These are phyloP conservation scores for Anguilla anguilla DNA, from an alignment of 2,797 vertebrate species.

Conservation along the genomic window DNA sequence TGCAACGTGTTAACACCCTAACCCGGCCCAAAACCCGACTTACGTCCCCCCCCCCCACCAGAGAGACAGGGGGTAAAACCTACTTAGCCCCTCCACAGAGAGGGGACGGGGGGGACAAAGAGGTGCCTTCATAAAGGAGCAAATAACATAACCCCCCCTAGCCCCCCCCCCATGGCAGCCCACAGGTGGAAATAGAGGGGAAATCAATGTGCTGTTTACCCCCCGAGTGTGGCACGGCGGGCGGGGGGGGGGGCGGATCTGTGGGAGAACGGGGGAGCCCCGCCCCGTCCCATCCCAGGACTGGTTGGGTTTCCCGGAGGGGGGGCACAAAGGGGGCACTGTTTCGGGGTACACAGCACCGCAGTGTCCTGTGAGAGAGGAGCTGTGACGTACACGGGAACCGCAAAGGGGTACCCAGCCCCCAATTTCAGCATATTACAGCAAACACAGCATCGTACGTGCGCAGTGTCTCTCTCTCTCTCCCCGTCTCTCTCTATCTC, in stretches of 20 bases:
- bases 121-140: slow-evolving; percentile 30
- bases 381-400: no score
- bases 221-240: background rate
- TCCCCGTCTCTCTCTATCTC: no score
- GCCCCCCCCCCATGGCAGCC: no score
- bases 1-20: no score
- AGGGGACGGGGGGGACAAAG: slow-evolving; percentile 35
- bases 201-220: no score
- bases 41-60: no score
- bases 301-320: slow-evolving; percentile 13
- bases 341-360: slow-evolving; percentile 16
- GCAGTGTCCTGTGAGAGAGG: background rate
- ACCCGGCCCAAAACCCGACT: no score
- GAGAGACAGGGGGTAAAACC: background rate
- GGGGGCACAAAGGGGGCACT: slow-evolving; percentile 7
- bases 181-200: no score
- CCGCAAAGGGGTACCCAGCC: no score
- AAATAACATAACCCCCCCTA: slow-evolving; percentile 33
- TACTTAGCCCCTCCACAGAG: slow-evolving; percentile 18
- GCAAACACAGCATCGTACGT: background rate
- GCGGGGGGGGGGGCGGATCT: background rate
- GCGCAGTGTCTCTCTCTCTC: no score
- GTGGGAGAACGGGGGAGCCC: no score
- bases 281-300: background rate
- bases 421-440: no score